Evolutionary conservation across 2,113 vertebrate genomes (phyloP).

Genomic region (Cyprinodon variegatus): DNA sequence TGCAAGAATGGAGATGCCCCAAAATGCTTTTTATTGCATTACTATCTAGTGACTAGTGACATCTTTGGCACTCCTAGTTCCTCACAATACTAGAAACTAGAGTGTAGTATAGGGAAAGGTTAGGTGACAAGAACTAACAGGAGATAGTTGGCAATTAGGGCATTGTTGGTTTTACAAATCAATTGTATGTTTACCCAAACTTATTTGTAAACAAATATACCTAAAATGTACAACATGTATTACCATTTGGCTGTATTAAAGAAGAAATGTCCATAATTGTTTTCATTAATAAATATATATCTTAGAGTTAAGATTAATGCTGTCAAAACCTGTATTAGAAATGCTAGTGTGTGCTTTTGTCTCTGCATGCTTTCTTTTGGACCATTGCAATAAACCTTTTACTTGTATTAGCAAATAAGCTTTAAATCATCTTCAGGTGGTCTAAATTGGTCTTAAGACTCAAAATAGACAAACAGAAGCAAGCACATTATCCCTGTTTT

Average conservation of each 20-base stretch:
- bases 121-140: neutral
- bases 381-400: no score
- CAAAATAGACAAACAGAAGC: no score
- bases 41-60: slow-evolving; percentile 87
- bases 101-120: slow-evolving; percentile 13
- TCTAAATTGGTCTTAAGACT: no score
- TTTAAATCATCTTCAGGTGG: no score
- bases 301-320: no score
- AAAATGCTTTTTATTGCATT: slow-evolving; percentile 91
- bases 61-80: slow-evolving; percentile 74
- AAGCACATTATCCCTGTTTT: no score
- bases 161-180: slow-evolving; percentile 3
- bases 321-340: no score
- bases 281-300: no score
- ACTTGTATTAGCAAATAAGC: no score
- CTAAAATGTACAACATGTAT: neutral
- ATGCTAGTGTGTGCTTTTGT: no score
- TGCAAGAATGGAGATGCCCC: slow-evolving; percentile 88
- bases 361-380: no score
- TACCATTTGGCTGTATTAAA: neutral
- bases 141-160: slow-evolving; percentile 7
- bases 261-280: no score
- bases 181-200: neutral
- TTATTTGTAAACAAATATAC: neutral
- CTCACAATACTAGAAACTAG: slow-evolving; percentile 34